Evolutionary conservation across 1,140 invertebrate genomes (phyloP).

Genomic region (Calosoma granatense): DNA sequence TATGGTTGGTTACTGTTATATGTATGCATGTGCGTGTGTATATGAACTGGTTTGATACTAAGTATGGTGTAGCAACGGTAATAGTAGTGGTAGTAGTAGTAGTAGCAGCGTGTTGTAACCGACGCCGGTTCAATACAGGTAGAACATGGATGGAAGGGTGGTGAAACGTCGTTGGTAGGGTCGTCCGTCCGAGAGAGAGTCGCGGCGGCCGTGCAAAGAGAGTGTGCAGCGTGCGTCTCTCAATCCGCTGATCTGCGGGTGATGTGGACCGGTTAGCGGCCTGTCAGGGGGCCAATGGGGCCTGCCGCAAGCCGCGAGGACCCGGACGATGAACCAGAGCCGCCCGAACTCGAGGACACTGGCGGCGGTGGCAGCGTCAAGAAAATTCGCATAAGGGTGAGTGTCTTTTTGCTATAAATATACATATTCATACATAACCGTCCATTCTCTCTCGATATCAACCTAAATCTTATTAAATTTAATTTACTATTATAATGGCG

Average conservation of each 20-base stretch:
- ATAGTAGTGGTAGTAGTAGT: too few species aligned
- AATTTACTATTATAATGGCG: too few species aligned
- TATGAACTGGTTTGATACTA: too few species aligned
- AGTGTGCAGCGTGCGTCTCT: background rate
- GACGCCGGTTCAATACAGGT: conserved; percentile 1
- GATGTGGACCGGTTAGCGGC: conserved; percentile 2
- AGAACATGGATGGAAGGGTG: background rate
- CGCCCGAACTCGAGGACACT: background rate
- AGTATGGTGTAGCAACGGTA: too few species aligned
- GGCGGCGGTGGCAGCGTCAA: conserved; percentile 23
- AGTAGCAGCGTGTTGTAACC: too few species aligned
- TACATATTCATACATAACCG: too few species aligned
- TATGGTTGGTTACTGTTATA: too few species aligned
- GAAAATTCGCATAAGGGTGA: conserved; percentile 12
- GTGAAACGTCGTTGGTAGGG: background rate
- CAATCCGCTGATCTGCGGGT: background rate
- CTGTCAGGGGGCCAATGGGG: conserved; percentile 29
- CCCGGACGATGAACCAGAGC: conserved; percentile 29
- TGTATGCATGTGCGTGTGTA: too few species aligned
- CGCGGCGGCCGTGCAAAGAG: background rate
- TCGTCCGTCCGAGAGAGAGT: background rate
- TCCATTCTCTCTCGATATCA: too few species aligned
- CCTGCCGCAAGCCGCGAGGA: conserved; percentile 31
- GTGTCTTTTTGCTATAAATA: background rate
- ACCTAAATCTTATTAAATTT: too few species aligned